Conservation (phyloP, 35 echinoderm and acorn worm genomes). For the Apostichopus californicus region DNA sequence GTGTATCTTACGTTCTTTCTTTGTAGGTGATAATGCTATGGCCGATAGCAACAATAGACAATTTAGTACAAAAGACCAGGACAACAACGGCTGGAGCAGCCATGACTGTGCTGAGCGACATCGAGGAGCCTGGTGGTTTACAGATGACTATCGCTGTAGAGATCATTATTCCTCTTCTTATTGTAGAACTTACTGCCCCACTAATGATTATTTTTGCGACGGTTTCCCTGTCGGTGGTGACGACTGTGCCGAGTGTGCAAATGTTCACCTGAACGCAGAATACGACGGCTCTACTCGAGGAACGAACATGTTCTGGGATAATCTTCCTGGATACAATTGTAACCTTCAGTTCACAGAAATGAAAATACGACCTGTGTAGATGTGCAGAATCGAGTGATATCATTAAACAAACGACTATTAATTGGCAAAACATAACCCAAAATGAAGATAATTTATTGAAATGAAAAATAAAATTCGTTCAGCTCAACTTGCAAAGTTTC, state of each 20-base stretch:
- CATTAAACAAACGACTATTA: no score
- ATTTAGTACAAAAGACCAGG: not conserved
- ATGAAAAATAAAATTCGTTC: no score
- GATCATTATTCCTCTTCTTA: not conserved
- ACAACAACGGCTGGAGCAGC: not conserved
- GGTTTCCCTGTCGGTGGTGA: not conserved
- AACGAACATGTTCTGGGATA: not conserved
- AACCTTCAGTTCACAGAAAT: conserved; percentile 2
- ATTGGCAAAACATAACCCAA: no score
- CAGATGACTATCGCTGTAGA: not conserved
- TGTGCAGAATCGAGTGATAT: no score
- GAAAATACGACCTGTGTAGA: not conserved
- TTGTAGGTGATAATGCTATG: not conserved
- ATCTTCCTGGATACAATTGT: not conserved
- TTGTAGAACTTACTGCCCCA: not conserved
- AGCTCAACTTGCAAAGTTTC: no score
- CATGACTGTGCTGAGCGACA: not conserved
- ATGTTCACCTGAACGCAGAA: not conserved
- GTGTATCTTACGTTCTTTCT: no score
- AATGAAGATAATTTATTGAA: no score
- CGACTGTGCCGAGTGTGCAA: not conserved
- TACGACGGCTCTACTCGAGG: not conserved
- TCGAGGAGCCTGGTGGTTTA: conserved; percentile 18
- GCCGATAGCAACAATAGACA: not conserved
- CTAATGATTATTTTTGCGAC: not conserved